Evolutionary conservation across 2,113 vertebrate genomes (phyloP).

Genomic region (Trinectes maculatus): DNA sequence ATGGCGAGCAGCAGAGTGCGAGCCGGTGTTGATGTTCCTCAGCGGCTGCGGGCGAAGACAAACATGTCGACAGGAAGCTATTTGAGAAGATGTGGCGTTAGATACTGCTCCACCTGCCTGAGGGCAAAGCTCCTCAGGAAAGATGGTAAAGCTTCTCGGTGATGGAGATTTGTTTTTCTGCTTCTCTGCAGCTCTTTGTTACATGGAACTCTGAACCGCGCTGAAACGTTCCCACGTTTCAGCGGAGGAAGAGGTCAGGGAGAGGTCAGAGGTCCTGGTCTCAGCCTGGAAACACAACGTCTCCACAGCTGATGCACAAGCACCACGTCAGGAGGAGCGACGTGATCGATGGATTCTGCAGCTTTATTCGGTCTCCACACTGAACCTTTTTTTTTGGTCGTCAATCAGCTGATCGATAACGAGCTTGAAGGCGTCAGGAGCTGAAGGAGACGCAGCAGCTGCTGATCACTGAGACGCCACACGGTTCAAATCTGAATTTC

Average conservation of each 20-base stretch:
- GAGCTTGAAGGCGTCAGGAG: too few species aligned
- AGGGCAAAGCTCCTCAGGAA: constrained; percentile 12
- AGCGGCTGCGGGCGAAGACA: not conserved
- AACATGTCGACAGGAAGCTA: constrained; percentile 17
- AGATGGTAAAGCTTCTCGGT: constrained; percentile 16
- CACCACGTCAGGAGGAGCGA: too few species aligned
- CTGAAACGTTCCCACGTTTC: constrained; percentile 37
- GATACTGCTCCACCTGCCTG: constrained; percentile 48
- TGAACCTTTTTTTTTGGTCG: too few species aligned
- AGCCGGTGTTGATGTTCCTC: constrained; percentile 13
- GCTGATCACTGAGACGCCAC: too few species aligned
- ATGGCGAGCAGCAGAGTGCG: not conserved
- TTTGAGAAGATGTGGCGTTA: constrained; percentile 14
- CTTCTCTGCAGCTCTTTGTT: not conserved
- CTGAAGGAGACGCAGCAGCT: too few species aligned
- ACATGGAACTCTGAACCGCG: not conserved
- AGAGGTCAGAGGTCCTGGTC: not conserved
- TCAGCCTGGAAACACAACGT: too few species aligned
- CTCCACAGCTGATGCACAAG: too few species aligned
- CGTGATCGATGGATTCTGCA: too few species aligned
- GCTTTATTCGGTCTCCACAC: too few species aligned
- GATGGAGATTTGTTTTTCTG: constrained; percentile 45
- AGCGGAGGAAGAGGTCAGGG: not conserved
- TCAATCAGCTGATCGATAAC: too few species aligned
- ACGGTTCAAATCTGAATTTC: constrained; percentile 34